Evolutionary conservation across 1,140 invertebrate species (phyloP).

Genomic region (Macrotrachela quadricornifera): DNA sequence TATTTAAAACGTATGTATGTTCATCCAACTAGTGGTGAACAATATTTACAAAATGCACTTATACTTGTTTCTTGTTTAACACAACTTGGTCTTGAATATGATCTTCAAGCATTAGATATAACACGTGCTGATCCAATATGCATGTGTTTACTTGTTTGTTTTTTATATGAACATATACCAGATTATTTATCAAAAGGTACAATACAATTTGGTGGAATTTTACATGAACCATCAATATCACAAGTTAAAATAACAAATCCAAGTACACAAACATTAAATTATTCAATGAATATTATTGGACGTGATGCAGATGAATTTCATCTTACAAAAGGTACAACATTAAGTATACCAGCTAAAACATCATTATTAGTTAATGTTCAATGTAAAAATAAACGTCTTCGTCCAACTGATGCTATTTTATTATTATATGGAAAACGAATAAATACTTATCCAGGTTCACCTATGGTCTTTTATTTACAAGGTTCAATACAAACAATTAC

Average conservation of each 20-base stretch:
- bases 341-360: conserved; percentile 19
- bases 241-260: conserved; percentile 27
- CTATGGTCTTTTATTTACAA: conserved; percentile 22
- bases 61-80: conserved; percentile 10
- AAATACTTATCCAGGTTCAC: conserved; percentile 19
- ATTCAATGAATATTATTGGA: conserved; percentile 24
- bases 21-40: conserved; percentile 21
- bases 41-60: conserved; percentile 29
- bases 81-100: conserved; percentile 24
- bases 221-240: conserved; percentile 18
- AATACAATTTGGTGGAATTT: conserved; percentile 20
- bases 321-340: conserved; percentile 19
- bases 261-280: conserved; percentile 21
- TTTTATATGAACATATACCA: conserved; percentile 24
- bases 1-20: conserved; percentile 27
- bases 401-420: conserved; percentile 23
- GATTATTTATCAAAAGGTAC: conserved; percentile 23
- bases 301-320: conserved; percentile 21
- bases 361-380: conserved; percentile 20
- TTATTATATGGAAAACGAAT: conserved; percentile 22
- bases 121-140: conserved; percentile 28
- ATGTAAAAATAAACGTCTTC: conserved; percentile 23
- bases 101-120: conserved; percentile 29
- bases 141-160: conserved; percentile 20
- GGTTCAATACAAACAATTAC: conserved; percentile 23